Evolutionary conservation across 2,113 vertebrate species (phyloP).

Genomic region (Orientallactaga bullata): DNA sequence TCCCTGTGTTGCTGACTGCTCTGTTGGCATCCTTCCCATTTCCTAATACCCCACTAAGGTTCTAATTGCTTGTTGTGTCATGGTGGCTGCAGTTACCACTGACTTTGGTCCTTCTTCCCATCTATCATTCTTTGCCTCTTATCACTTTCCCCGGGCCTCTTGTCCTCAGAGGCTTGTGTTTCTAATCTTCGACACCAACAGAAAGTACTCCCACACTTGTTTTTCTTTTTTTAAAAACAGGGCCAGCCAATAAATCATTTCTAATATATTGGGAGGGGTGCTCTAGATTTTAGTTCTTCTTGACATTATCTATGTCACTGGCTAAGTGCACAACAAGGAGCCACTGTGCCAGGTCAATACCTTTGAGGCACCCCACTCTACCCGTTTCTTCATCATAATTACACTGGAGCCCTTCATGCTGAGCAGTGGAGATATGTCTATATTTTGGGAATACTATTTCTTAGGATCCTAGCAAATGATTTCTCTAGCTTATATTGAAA

Average conservation of each 20-base stretch:
- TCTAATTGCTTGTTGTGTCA: background rate
- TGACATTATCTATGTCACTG: background rate
- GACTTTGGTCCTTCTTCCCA: background rate
- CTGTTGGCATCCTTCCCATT: background rate
- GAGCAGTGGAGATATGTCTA: background rate
- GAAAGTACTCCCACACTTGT: background rate
- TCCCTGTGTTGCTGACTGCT: background rate
- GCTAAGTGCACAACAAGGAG: background rate
- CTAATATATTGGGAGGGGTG: background rate
- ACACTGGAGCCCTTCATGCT: background rate
- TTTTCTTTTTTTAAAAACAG: background rate
- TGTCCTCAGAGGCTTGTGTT: background rate
- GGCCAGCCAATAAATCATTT: background rate
- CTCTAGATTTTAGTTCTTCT: background rate
- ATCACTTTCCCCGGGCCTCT: background rate
- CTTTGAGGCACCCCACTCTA: background rate
- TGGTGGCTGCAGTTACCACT: background rate
- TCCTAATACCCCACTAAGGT: background rate
- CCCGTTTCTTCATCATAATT: background rate
- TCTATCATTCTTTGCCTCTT: background rate
- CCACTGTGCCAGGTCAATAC: accelerated
- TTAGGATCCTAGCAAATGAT: background rate
- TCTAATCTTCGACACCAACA: background rate
- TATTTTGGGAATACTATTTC: conserved; percentile 10
- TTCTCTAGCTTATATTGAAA: background rate